Percentiles rank a stretch among this genome's conserved stretches.
Conservation (phyloP, 1,140 invertebrate species). For the Sweltsa coloradensis region DNA sequence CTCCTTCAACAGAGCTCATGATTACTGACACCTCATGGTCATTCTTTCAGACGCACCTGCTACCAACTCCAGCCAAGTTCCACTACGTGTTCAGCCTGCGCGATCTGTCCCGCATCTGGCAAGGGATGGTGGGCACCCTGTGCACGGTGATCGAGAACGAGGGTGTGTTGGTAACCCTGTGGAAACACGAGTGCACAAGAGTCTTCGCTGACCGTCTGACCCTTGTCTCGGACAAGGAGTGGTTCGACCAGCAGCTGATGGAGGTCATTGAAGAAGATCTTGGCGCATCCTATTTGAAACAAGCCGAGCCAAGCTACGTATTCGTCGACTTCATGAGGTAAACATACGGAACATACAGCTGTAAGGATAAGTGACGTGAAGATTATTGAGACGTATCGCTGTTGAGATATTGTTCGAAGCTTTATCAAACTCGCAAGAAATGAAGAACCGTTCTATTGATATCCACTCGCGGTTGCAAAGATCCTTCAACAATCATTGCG, state of each 20-base stretch:
- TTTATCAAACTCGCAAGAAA: background rate
- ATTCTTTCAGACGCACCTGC: conserved; percentile 42
- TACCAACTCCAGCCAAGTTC: conserved; percentile 93
- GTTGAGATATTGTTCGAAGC: background rate
- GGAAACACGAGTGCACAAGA: conserved; percentile 89
- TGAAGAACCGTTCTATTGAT: no score
- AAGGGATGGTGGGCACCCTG: conserved; percentile 90
- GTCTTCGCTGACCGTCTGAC: conserved; percentile 89
- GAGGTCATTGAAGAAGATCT: conserved; percentile 50
- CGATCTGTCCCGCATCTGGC: conserved; percentile 90
- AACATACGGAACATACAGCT: conserved; percentile 5
- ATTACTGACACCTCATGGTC: no score
- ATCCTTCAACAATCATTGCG: no score
- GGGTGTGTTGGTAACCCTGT: conserved; percentile 69
- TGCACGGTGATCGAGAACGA: conserved; percentile 73
- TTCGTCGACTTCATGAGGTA: conserved; percentile 92
- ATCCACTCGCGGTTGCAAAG: no score
- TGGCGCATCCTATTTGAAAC: conserved; percentile 50
- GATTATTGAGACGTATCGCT: no score
- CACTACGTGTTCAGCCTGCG: conserved; percentile 93
- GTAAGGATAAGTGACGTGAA: no score
- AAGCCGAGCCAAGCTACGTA: conserved; percentile 58
- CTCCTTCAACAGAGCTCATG: no score
- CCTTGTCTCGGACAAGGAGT: conserved; percentile 58
- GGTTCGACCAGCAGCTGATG: conserved; percentile 61